phyloP scores from a whole-genome alignment of 2,797 vertebrate species.

The Pelobates cultripes region DNA sequence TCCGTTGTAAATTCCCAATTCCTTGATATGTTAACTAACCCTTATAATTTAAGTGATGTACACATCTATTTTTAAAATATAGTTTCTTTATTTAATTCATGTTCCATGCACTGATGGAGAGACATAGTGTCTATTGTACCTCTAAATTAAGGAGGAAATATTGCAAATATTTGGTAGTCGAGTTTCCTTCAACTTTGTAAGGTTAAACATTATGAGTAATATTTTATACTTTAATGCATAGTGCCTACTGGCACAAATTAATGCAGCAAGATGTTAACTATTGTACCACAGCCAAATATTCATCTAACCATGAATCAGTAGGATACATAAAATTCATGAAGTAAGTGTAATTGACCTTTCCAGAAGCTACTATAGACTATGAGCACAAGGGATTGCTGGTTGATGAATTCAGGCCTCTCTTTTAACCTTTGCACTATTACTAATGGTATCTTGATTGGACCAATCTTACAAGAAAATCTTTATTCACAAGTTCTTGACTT shows the following conservation, averaged over 20 bases:
- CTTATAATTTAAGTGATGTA: too few species aligned
- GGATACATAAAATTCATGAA: slow-evolving; percentile 13
- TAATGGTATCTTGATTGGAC: slow-evolving; percentile 49
- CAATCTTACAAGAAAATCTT: slow-evolving; percentile 50
- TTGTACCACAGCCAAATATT: background rate
- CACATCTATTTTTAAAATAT: too few species aligned
- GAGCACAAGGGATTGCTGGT: slow-evolving; percentile 4
- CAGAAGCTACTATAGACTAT: background rate
- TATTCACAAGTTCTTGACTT: slow-evolving; percentile 53
- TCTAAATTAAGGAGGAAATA: too few species aligned
- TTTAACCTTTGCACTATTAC: slow-evolving; percentile 47
- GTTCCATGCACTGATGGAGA: too few species aligned
- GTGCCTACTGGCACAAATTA: background rate
- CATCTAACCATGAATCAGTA: background rate
- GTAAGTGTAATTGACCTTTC: slow-evolving; percentile 15
- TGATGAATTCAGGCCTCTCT: slow-evolving; percentile 26
- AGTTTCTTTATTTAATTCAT: too few species aligned
- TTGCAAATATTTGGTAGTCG: too few species aligned
- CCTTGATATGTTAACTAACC: too few species aligned
- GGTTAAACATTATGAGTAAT: too few species aligned
- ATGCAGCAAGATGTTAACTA: background rate
- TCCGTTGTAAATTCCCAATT: too few species aligned
- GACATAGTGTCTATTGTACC: too few species aligned
- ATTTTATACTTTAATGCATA: too few species aligned
- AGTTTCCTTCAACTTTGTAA: too few species aligned